phyloP scores from a whole-genome alignment of 2,113 vertebrate genomes.

The Formicarius rufipectus region DNA sequence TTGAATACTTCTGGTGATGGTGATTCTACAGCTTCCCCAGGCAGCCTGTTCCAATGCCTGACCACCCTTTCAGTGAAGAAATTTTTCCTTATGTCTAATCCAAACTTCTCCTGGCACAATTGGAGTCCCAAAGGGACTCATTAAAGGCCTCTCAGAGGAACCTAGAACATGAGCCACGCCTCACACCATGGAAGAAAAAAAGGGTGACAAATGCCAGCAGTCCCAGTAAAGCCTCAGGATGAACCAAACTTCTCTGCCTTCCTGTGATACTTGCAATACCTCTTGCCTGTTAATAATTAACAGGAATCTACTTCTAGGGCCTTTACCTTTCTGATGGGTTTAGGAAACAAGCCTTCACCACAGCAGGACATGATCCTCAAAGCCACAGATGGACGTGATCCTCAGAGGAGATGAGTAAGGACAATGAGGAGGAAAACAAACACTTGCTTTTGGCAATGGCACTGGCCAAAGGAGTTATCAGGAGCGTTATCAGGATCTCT shows the following conservation, averaged over 20 bases:
- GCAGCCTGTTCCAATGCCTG: neutral
- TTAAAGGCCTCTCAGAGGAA: neutral
- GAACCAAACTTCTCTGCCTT: neutral
- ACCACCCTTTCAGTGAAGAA: neutral
- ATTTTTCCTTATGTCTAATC: neutral
- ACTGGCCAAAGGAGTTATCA: neutral
- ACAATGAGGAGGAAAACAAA: neutral
- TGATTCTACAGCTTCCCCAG: neutral
- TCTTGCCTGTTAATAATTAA: neutral
- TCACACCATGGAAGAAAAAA: neutral
- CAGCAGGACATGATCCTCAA: neutral
- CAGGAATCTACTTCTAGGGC: neutral
- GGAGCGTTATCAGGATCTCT: neutral
- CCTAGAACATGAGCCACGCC: neutral
- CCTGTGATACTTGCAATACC: neutral
- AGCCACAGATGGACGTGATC: neutral
- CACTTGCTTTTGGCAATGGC: neutral
- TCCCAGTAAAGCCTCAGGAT: neutral
- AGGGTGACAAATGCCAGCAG: neutral
- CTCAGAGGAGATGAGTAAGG: neutral
- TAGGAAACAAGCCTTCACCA: neutral
- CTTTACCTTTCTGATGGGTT: neutral
- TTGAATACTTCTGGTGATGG: neutral
- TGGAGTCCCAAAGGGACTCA: neutral
- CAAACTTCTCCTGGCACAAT: neutral